These are phyloP conservation scores for Ictalurus punctatus DNA, from an alignment of 2,113 vertebrate species.

Conservation along the genomic window DNA sequence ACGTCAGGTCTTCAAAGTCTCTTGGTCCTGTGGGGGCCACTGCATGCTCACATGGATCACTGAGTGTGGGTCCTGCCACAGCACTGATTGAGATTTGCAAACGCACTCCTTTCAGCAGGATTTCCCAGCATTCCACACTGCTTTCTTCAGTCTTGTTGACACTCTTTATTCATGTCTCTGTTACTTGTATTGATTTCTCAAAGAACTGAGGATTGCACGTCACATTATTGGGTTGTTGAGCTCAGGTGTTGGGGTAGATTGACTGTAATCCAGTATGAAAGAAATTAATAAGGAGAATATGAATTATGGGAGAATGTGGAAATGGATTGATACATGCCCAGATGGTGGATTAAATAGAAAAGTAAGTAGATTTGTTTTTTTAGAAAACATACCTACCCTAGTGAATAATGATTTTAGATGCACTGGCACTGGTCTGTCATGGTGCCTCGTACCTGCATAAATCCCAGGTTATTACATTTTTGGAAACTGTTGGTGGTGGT, in stretches of 20 bases:
- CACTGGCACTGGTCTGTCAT: neutral
- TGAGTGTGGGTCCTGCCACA: neutral
- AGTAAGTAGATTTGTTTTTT: neutral
- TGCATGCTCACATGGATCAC: conserved; percentile 24
- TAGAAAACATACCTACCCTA: too few relatives aligned
- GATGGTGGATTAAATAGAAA: neutral
- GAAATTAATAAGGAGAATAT: neutral
- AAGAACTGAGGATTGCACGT: neutral
- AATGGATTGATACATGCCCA: neutral
- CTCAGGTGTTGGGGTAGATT: conserved; percentile 11
- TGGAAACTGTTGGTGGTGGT: neutral
- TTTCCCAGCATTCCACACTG: conserved; percentile 8
- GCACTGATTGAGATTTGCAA: conserved; percentile 8
- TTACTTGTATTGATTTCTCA: conserved; percentile 7
- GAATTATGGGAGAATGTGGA: neutral
- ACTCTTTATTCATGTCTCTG: neutral
- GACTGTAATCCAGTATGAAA: neutral
- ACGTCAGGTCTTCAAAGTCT: conserved; percentile 38
- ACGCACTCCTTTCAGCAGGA: neutral
- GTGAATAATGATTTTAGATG: neutral
- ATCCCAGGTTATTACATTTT: neutral
- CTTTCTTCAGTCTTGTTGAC: conserved; percentile 23
- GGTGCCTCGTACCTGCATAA: neutral
- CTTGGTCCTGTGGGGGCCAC: conserved; percentile 6
- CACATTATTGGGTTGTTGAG: conserved; percentile 4